Base-by-base conservation (phyloP, 1,140 invertebrate genomes). In the Oncopodura yosiiana region DNA sequence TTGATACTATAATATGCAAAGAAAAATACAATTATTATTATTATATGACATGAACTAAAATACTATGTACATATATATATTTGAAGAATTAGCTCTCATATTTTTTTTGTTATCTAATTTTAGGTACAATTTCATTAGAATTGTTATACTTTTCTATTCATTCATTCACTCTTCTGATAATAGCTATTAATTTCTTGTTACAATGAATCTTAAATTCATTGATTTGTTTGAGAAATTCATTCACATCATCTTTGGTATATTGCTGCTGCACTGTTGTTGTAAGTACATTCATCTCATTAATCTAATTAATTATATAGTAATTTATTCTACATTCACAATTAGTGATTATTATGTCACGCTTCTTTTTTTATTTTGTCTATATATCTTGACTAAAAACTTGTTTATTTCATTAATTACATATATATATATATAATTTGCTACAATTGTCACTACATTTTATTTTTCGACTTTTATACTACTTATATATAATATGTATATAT, bases 191-290 rank as follows among this genome's bases (percentile, higher is more conserved):
- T 34, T 6, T 14, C 6, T 34, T 34, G 14, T 34, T 14, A 34
- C 6, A 34, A 14, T 34, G 30, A 6, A 6, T 8, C 6, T 14
- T 8, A 14, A 14, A 14, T 8, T 14, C 6, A 6, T 14, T 34
- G 6, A 14, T 8, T 34, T 34, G 30, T 34, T 34, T 6, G 14
- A 6, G 14, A 8, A 5, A 18, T 23, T 24, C 51, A 44, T 36
- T 44, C 51, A 53, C 49, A 53, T 45, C 51, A 26, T 53, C 51
- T 53, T 53, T 53, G 51, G 51, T 53, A 34, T 53, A 53, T 53
- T 53, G 51, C 51, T 45, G 51, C 26, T 32, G 29, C 26, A 26
- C 32, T 29, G 21, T n/a, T 16, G 27, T 21, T n/a, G n/a, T 32
- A 30, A 16, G 26, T 19, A 4, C 44, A 46, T 34, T 46, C 14